Evolutionary conservation across 2,113 vertebrate genomes (phyloP), one percentile per base, ranked within the genome.

Genomic region (Octodon degus): DNA sequence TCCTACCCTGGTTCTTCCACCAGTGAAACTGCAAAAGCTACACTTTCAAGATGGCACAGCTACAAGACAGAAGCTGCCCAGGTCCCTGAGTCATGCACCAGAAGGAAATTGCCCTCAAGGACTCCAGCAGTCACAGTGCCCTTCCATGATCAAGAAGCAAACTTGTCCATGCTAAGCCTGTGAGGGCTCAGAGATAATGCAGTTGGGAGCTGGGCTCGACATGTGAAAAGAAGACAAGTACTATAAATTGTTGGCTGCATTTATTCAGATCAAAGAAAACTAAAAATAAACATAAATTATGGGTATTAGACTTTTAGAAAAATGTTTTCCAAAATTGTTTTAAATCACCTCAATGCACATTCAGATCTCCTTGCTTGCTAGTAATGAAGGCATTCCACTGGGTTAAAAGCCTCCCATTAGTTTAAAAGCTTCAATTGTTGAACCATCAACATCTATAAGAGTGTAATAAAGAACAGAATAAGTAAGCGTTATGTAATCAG

Each of bases 361-460:
- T 95, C 92, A 93, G 50, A 40, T 92, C 77, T 92, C 77, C 79
- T 65, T 80, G 50, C 76, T 95, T 40, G 79, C 72, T 86, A 70
- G 95, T 93, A 96, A 97, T 91, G 89, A 98, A 83, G 85, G 92
- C 94, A 95, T 96, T 96, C 79, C 97, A 77, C 70, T 91, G 95
- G 85, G 92, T 37, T 96, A 97, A 97, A 96, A 97, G 92, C 88
- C 90, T 91, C 97, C 95, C 91, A 95, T 97, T 97, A 96, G 86
- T 95, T 97, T 97, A 97, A 97, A 98, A 97, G 96, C 95, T 97
- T 80, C 92, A 95, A 96, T 97, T 97, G 96, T 97, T 91, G 89
- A 97, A 95, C 91, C 91, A 97, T 97, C 96, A 94, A 84, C 0
- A 1, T 89, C 94, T 89, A 82, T 89, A 95, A 89, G 86, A 81